These are phyloP conservation scores for Cygnus atratus DNA, from an alignment of 2,113 vertebrate species.

Conservation along the genomic window DNA sequence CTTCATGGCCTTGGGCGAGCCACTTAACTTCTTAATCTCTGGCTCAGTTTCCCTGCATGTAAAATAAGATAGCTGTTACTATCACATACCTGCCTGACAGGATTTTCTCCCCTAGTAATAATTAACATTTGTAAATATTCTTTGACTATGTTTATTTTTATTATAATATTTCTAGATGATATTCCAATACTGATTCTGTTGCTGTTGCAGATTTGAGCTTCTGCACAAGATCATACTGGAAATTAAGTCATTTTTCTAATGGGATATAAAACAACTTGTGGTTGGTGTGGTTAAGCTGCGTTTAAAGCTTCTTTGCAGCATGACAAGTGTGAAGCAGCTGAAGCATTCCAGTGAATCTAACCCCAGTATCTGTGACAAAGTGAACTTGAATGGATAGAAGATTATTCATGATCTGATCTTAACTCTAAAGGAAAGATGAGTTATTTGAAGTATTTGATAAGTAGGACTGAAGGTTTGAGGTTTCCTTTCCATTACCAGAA, in stretches of 20 bases:
- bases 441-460: not conserved
- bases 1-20: constrained; percentile 53
- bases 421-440: not conserved
- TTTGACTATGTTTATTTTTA: constrained; percentile 54
- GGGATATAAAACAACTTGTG: constrained; percentile 52
- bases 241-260: constrained; percentile 55
- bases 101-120: constrained; percentile 62
- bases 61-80: constrained; percentile 51
- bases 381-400: not conserved
- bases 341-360: not conserved
- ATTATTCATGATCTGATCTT: constrained; percentile 16
- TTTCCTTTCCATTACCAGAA: not conserved
- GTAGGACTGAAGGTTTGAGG: not conserved
- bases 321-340: constrained; percentile 20
- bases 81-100: constrained; percentile 53
- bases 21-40: constrained; percentile 63
- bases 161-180: constrained; percentile 44
- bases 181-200: not conserved
- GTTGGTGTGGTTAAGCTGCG: constrained; percentile 41
- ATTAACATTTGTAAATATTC: constrained; percentile 60
- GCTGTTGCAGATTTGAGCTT: constrained; percentile 43
- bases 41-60: constrained; percentile 54
- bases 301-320: constrained; percentile 30
- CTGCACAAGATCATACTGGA: constrained; percentile 33
- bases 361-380: not conserved